phyloP scores from a whole-genome alignment of 2,797 vertebrate genomes.

The Vultur gryphus region DNA sequence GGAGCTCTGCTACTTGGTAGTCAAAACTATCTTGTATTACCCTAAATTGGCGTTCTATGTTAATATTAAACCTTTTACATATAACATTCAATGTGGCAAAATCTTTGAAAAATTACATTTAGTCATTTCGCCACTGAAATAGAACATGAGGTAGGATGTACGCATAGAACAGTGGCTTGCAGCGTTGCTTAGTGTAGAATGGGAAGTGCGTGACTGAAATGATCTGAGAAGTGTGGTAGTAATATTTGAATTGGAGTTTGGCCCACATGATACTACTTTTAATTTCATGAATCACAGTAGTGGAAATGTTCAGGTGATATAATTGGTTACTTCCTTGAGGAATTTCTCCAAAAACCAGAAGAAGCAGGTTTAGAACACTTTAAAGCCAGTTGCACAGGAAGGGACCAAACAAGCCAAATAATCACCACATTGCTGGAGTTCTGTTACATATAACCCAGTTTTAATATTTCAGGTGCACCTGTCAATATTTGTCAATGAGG shows the following conservation, averaged over 20 bases:
- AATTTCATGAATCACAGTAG: neutral
- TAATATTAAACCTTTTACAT: neutral
- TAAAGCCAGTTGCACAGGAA: rapidly evolving
- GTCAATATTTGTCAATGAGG: neutral
- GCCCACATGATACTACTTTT: neutral
- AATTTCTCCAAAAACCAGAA: neutral
- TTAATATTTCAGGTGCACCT: neutral
- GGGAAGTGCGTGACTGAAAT: neutral
- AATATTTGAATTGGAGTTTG: neutral
- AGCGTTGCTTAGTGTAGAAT: rapidly evolving
- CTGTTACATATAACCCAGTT: neutral
- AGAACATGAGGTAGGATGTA: rapidly evolving
- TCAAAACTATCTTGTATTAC: neutral
- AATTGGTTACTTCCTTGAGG: neutral
- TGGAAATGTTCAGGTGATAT: neutral
- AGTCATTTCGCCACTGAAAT: neutral
- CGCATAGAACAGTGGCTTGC: rapidly evolving
- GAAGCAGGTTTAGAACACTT: neutral
- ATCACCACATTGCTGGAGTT: neutral
- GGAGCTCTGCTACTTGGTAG: neutral
- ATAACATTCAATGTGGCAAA: neutral
- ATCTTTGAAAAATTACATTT: neutral
- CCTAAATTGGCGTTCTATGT: neutral
- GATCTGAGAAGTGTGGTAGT: neutral
- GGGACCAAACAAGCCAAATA: neutral